Conservation (phyloP, 2,113 vertebrate genomes). For the Sporophila hypoxantha region DNA sequence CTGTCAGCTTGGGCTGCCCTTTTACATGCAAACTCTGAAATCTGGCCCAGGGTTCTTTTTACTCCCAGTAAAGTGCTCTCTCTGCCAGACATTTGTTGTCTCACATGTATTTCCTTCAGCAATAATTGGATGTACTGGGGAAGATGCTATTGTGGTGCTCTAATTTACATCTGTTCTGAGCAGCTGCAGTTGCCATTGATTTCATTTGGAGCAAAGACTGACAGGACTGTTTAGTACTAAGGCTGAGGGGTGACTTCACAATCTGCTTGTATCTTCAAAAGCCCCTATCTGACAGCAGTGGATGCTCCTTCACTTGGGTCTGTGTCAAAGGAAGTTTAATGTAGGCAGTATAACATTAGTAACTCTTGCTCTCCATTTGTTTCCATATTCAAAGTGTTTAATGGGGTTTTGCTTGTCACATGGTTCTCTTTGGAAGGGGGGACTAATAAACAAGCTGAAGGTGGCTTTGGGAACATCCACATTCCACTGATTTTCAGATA, state of each 20-base stretch:
- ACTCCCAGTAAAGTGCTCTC: neutral
- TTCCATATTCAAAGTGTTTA: neutral
- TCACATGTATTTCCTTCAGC: neutral
- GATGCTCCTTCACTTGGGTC: neutral
- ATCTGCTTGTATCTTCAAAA: neutral
- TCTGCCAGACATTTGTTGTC: neutral
- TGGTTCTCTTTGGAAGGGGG: neutral
- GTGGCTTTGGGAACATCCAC: neutral
- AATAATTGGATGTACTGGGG: neutral
- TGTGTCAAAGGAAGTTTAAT: neutral
- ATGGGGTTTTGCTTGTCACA: neutral
- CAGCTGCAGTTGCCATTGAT: slow-evolving; percentile 1
- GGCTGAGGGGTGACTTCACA: neutral
- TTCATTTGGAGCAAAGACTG: neutral
- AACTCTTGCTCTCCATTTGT: neutral
- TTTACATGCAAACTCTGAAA: neutral
- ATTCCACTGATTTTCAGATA: neutral
- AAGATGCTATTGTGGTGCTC: neutral
- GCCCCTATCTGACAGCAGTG: neutral
- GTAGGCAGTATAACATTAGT: neutral
- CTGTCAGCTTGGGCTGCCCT: neutral
- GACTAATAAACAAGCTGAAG: neutral
- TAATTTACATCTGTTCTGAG: slow-evolving; percentile 14
- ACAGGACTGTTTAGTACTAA: neutral
- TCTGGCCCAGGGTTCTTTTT: neutral